Evolutionary conservation across 2,888 invertebrate genomes (phyloP).

Genomic region (Coecobrya sp.): DNA sequence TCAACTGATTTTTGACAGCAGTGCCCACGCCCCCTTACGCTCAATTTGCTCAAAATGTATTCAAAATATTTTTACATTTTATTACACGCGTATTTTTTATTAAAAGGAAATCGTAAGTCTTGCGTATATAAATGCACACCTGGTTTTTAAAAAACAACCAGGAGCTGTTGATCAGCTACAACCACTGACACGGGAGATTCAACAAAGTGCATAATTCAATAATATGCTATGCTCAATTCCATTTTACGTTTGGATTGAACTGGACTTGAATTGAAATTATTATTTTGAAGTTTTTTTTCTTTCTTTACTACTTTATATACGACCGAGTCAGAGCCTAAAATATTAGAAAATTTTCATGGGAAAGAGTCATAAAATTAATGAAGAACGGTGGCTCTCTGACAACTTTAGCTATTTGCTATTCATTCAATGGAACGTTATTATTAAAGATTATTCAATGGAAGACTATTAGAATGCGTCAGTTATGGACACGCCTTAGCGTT

Average conservation of each 20-base stretch:
- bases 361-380: not conserved
- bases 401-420: not conserved
- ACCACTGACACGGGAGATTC: not conserved
- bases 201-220: too few species aligned
- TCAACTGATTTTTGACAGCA: slow-evolving; percentile 83
- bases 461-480: not conserved
- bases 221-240: too few species aligned
- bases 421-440: not conserved
- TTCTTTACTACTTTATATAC: too few species aligned
- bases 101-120: not conserved
- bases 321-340: too few species aligned
- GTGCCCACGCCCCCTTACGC: slow-evolving; percentile 80
- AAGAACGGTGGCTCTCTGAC: not conserved
- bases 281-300: too few species aligned
- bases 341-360: not conserved
- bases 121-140: not conserved
- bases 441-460: too few species aligned
- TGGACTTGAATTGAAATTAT: not conserved
- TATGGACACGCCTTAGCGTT: slow-evolving; percentile 7
- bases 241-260: too few species aligned
- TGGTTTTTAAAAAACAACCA: not conserved
- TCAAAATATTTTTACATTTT: slow-evolving; percentile 72
- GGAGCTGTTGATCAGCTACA: not conserved
- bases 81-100: slow-evolving; percentile 39
- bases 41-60: slow-evolving; percentile 81